These are phyloP conservation scores for Diabrotica balteata DNA, from an alignment of 2,888 invertebrate species.

Conservation along the genomic window DNA sequence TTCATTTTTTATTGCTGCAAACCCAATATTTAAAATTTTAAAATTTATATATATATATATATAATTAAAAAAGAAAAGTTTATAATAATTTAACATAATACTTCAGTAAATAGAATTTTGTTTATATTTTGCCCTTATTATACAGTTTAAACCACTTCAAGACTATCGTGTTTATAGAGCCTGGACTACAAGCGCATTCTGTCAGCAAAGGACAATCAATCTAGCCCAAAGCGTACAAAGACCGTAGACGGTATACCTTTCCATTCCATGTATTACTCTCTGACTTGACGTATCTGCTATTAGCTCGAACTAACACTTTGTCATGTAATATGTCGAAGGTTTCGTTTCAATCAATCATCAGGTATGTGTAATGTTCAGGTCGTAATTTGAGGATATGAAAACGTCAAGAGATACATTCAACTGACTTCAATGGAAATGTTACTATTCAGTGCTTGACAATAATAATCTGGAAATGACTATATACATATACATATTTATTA, in stretches of 20 bases:
- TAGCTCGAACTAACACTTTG: slow-evolving; percentile 6
- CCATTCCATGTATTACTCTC: not conserved
- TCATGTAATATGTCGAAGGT: slow-evolving; percentile 17
- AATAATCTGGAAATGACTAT: too few species aligned
- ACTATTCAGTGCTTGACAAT: too few species aligned
- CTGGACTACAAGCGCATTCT: not conserved
- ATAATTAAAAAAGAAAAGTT: too few species aligned
- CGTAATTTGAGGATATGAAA: slow-evolving; percentile 9
- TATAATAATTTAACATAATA: too few species aligned
- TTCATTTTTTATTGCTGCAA: too few species aligned
- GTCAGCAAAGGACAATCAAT: slow-evolving; percentile 9
- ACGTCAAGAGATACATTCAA: not conserved
- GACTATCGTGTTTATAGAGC: too few species aligned
- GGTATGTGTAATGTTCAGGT: not conserved
- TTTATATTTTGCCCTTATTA: too few species aligned
- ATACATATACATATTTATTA: too few species aligned
- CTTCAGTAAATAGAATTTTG: too few species aligned
- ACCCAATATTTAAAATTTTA: too few species aligned
- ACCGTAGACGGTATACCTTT: slow-evolving; percentile 5
- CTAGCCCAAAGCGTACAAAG: not conserved
- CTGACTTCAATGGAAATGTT: not conserved
- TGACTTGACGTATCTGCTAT: slow-evolving; percentile 12
- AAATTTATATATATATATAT: too few species aligned
- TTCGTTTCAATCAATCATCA: slow-evolving; percentile 16
- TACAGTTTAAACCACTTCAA: too few species aligned